A percentile compares a stretch with the other conserved stretches of the same genome.
These are phyloP conservation scores for Perizoma affinitatum DNA, from an alignment of 2,888 invertebrate genomes.

Conservation along the genomic window DNA sequence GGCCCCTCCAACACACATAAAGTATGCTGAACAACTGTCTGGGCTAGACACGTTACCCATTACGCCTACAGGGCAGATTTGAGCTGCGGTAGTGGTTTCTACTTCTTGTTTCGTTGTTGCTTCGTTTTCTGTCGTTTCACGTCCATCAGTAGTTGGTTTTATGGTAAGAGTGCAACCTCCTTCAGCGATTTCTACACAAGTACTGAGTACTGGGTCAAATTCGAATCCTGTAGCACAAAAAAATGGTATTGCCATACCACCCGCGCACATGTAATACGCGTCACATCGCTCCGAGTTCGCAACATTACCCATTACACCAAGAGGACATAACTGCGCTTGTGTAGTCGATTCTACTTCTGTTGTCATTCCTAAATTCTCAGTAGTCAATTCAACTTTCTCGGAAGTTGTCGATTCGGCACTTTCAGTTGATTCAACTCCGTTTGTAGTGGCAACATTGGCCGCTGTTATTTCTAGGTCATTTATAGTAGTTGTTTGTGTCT, in stretches of 20 bases:
- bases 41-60: conserved; percentile 23
- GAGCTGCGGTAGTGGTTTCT: conserved; percentile 1
- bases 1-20: conserved; percentile 45
- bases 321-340: conserved; percentile 25
- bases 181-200: conserved; percentile 38
- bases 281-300: conserved; percentile 34
- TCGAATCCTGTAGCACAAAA: conserved; percentile 45
- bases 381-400: conserved; percentile 1
- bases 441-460: background rate
- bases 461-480: conserved; percentile 2
- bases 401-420: conserved; percentile 3
- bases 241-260: conserved; percentile 33
- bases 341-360: conserved; percentile 16
- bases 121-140: background rate
- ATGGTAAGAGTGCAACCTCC: conserved; percentile 41
- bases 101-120: background rate
- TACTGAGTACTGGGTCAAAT: conserved; percentile 40
- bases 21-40: conserved; percentile 19
- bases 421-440: conserved; percentile 6
- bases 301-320: conserved; percentile 32
- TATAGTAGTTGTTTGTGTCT: conserved; percentile 1
- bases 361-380: conserved; percentile 7
- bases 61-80: conserved; percentile 10
- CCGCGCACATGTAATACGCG: conserved; percentile 41
- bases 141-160: background rate